A percentile compares a stretch with the other conserved stretches of the same genome.
These are phyloP conservation scores for Rhodophaea formosa DNA, from an alignment of 2,888 invertebrate genomes.

Conservation along the genomic window DNA sequence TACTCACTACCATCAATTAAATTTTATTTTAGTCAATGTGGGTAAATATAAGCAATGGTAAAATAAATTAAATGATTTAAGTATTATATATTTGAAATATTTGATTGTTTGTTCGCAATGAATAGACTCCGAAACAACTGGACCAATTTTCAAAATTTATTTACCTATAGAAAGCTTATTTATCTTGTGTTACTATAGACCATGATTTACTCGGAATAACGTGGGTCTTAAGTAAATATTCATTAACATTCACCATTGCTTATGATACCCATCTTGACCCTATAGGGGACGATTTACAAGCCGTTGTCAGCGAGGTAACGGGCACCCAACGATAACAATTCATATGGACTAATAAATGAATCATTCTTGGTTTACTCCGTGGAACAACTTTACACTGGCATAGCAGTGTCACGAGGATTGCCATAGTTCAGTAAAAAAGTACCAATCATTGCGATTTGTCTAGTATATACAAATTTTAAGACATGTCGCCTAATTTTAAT, in stretches of 20 bases:
- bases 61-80: no score
- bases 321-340: background rate
- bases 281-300: constrained; percentile 9
- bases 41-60: background rate
- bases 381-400: constrained; percentile 5
- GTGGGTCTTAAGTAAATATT: background rate
- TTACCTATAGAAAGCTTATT: no score
- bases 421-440: background rate
- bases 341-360: constrained; percentile 12
- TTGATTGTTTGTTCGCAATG: no score
- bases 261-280: background rate
- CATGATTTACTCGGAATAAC: no score
- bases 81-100: no score
- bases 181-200: no score
- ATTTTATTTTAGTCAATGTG: background rate
- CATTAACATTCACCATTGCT: background rate
- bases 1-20: constrained; percentile 15
- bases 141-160: no score
- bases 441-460: background rate
- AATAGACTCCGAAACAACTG: no score
- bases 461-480: no score
- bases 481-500: no score
- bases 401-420: background rate
- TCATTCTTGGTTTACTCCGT: background rate
- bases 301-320: constrained; percentile 10